Percentiles rank a stretch among this genome's conserved stretches.
phyloP scores from a whole-genome alignment of 2,888 invertebrate genomes.

The Aphrophora alni region DNA sequence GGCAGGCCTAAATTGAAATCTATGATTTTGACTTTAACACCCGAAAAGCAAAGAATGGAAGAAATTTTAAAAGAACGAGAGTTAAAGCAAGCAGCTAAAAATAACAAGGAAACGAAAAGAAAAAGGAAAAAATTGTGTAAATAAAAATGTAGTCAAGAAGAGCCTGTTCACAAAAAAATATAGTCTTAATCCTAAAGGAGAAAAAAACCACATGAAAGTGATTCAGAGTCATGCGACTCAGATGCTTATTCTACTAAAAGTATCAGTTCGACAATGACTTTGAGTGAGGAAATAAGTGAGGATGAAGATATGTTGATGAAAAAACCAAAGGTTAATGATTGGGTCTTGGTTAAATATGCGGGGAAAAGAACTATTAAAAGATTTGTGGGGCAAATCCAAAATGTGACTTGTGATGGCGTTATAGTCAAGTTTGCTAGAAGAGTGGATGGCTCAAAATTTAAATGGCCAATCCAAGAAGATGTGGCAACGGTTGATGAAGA shows the following conservation, averaged over 20 bases:
- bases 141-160: not conserved
- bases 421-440: not conserved
- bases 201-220: not conserved
- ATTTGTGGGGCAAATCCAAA: constrained; percentile 11
- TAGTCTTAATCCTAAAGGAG: too few relatives aligned
- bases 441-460: not conserved
- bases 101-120: not conserved
- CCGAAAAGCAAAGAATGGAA: not conserved
- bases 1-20: constrained; percentile 4
- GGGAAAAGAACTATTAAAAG: not conserved
- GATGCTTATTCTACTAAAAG: constrained; percentile 10
- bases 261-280: constrained; percentile 14
- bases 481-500: too few relatives aligned
- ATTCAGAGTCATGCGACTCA: constrained; percentile 11
- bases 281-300: too few relatives aligned
- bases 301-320: not conserved
- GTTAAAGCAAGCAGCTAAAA: not conserved
- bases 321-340: constrained; percentile 1
- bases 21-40: not conserved
- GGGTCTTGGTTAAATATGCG: not conserved
- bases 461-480: too few relatives aligned
- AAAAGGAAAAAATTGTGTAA: not conserved
- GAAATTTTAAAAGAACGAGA: constrained; percentile 11
- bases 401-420: not conserved
- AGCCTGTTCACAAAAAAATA: not conserved